Evolutionary conservation across 1,140 invertebrate genomes (phyloP), one percentile per base, ranked within the genome.

Genomic region (Cydia splendana): DNA sequence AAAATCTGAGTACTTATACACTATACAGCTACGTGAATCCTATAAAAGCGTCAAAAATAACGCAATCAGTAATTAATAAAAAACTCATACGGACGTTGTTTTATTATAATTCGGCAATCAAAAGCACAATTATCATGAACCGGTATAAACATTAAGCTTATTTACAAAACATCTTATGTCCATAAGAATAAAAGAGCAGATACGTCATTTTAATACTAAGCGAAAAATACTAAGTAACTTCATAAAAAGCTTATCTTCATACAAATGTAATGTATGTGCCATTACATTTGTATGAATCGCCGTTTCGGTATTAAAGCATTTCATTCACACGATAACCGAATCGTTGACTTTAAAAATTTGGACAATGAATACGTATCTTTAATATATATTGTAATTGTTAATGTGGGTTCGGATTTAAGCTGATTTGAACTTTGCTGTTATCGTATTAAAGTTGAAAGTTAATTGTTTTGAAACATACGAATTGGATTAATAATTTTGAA

Each of bases 51-150:
- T 62, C 20, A 62, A 62, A 62, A 62, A 62, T 62, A 62, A 20
- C 57, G 57, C 57, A 62, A 62, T 24, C 57, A 62, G 20, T 24
- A 24, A 62, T 62, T 62, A 62, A 62, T 24, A 62, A 62, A 62
- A 62, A 62, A 62, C 57, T 62, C 28, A 69, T 69, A 65, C 67
- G 67, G 34, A 71, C 67, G 15, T 71, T 71, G 34, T 71, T 71
- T 71, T 71, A 71, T 42, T 71, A 71, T 71, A 71, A 71, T 71
- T 71, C 34, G 18, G 67, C 10, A 42, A 42, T 71, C 38, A 71
- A 71, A 71, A 71, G 18, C 15, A 42, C 34, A 71, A 71, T 71
- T 71, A 71, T 42, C 34, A 62, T 62, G 6, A 24, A 62, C 9
- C 57, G n/a, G 30, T 71, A 69, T 15, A 71, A 71, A 71, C 15